phyloP scores from a whole-genome alignment of 1,140 invertebrate species.

The Scylla paramamosain region DNA sequence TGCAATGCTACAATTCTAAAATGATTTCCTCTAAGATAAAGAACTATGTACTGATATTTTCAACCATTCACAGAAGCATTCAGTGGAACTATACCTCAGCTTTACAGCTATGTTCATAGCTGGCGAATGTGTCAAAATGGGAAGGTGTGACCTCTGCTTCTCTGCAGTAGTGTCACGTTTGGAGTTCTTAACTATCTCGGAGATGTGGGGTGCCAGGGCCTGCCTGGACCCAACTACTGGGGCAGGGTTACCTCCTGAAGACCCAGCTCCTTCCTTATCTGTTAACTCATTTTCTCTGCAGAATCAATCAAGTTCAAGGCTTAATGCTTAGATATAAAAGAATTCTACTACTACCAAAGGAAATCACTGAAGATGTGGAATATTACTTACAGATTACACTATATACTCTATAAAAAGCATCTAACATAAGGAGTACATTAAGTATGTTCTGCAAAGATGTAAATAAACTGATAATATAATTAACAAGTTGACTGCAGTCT shows the following conservation, averaged over 20 bases:
- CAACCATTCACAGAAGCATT: background rate
- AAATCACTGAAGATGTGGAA: background rate
- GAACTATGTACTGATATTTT: slow-evolving; percentile 17
- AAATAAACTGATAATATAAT: background rate
- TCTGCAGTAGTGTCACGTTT: slow-evolving; percentile 65
- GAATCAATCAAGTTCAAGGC: background rate
- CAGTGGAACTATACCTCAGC: slow-evolving; percentile 52
- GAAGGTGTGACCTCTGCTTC: slow-evolving; percentile 69
- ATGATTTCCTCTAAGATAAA: background rate
- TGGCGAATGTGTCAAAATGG: slow-evolving; percentile 65
- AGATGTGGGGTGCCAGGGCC: slow-evolving; percentile 46
- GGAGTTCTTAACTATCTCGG: slow-evolving; percentile 49
- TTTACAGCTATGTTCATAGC: slow-evolving; percentile 73
- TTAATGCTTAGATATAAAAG: background rate
- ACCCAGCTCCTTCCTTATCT: slow-evolving; percentile 9
- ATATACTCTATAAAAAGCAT: background rate
- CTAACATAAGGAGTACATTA: too few relatives aligned
- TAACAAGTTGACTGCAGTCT: background rate
- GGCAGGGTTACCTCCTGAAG: slow-evolving; percentile 18
- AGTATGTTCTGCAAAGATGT: background rate
- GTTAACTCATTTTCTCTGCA: slow-evolving; percentile 66
- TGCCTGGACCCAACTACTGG: slow-evolving; percentile 45
- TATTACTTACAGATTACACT: background rate
- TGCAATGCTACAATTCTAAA: background rate
- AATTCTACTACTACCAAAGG: background rate